Percentiles rank a stretch among this genome's conserved stretches.
Evolutionary conservation across 2,113 vertebrate species (phyloP).

Genomic region (Porphyrio hochstetteri): DNA sequence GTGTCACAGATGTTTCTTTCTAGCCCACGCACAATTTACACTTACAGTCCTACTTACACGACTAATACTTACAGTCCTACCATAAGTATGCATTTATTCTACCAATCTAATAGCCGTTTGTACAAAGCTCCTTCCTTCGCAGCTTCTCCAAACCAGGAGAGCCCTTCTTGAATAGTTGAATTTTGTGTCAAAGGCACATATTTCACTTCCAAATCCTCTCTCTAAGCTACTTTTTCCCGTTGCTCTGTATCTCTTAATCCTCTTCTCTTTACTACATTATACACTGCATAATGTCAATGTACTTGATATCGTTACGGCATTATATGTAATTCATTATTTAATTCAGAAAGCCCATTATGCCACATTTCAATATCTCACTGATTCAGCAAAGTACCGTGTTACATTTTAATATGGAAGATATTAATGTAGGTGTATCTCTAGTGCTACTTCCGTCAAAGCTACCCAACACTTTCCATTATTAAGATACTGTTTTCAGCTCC

Average conservation of each 20-base stretch:
- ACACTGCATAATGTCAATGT: not conserved
- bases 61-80: not conserved
- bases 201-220: not conserved
- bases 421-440: not conserved
- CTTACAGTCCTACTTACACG: not conserved
- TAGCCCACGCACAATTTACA: not conserved
- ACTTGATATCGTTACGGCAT: not conserved
- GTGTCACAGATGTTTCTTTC: not conserved
- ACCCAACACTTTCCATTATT: not conserved
- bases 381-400: not conserved
- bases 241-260: not conserved
- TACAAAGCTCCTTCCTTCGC: not conserved
- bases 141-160: not conserved
- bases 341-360: not conserved
- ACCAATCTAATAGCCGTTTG: not conserved
- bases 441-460: not conserved
- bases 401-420: not conserved
- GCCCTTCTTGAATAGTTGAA: not conserved
- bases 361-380: not conserved
- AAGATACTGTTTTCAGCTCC: not conserved
- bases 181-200: not conserved
- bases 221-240: not conserved
- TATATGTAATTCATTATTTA: not conserved
- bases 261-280: not conserved
- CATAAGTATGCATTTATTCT: not conserved